Evolutionary conservation across 2,888 invertebrate genomes (phyloP), one percentile per base, ranked within the genome.

Genomic region (Calameuta idolon): DNA sequence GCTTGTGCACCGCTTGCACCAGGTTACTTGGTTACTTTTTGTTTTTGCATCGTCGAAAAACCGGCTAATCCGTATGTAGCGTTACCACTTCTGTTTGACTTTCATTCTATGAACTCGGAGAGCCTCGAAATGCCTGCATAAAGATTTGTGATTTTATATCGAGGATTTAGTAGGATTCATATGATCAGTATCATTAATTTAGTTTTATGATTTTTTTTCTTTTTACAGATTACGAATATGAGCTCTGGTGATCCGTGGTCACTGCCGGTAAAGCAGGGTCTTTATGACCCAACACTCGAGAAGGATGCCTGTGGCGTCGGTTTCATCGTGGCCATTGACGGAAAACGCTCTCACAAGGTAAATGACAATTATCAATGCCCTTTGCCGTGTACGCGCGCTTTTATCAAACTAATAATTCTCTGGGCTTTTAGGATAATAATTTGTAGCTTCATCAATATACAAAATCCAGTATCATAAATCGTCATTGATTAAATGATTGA

Each of bases 251-350:
- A 95, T 94, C 93, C 95, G 93, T 96, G 97, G 97, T 95, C 95
- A 94, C 94, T 95, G 93, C 97, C 97, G 91, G 93, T 93, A 90
- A 96, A 96, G 93, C 96, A 96, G 94, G 98, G 98, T 93, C 95
- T 99, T 90, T 99, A 99, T 94, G 97, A 98, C 94, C 99, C 99
- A 80, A 94, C 95, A 90, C 95, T 96, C 92, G 99, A 99, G 93
- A 97, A 96, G 92, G 99, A 98, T 91, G 98, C 99, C 84, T 99
- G 99, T 92, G 99, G 99, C 84, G 99, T 99, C 90, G 99, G 99
- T 88, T 99, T 99, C 93, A 98, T 99, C 89, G 99, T 98, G 91
- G 97, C 97, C 92, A 99, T 99, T 93, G 98, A 99, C 94, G 99
- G 99, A 86, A 95, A 95, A 90, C 95, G 96, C 83, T 96, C 97